A percentile compares a stretch with the other conserved stretches of the same genome.
Evolutionary conservation across 2,113 vertebrate genomes (phyloP).

Genomic region (Anhinga anhinga): DNA sequence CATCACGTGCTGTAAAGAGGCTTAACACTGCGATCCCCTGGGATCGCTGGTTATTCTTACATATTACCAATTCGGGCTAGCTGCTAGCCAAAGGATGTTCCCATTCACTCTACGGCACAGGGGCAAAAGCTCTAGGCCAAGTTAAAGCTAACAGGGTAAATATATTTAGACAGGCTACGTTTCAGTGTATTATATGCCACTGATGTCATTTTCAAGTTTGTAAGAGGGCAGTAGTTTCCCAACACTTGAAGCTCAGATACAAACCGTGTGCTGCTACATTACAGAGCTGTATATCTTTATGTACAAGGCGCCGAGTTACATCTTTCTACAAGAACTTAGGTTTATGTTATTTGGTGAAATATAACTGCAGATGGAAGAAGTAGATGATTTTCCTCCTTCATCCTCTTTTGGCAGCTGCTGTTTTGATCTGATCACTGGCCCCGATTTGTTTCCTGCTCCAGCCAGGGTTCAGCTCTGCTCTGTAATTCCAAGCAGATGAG

Average conservation of each 20-base stretch:
- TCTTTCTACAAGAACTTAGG: not conserved
- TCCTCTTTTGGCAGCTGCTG: conserved; percentile 74
- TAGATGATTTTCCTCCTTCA: conserved; percentile 61
- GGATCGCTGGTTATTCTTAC: not conserved
- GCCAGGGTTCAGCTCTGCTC: conserved; percentile 80
- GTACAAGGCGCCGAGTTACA: not conserved
- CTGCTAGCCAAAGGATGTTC: not conserved
- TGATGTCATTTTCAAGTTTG: not conserved
- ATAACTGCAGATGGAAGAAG: conserved; percentile 20
- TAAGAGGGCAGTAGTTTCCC: not conserved
- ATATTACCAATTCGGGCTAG: not conserved
- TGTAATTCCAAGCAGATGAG: conserved; percentile 87
- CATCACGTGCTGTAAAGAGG: not conserved
- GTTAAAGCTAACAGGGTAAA: not conserved
- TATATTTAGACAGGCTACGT: not conserved
- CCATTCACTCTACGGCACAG: not conserved
- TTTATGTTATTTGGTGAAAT: not conserved
- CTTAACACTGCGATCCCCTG: not conserved
- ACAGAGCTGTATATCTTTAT: not conserved
- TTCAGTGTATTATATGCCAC: not conserved
- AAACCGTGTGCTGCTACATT: not conserved
- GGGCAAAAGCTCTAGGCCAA: not conserved
- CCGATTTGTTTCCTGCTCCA: conserved; percentile 80
- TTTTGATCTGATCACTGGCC: conserved; percentile 80
- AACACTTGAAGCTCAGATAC: not conserved